These are phyloP conservation scores for Oreotrochilus melanogaster DNA, from an alignment of 2,113 vertebrate genomes.

Conservation along the genomic window DNA sequence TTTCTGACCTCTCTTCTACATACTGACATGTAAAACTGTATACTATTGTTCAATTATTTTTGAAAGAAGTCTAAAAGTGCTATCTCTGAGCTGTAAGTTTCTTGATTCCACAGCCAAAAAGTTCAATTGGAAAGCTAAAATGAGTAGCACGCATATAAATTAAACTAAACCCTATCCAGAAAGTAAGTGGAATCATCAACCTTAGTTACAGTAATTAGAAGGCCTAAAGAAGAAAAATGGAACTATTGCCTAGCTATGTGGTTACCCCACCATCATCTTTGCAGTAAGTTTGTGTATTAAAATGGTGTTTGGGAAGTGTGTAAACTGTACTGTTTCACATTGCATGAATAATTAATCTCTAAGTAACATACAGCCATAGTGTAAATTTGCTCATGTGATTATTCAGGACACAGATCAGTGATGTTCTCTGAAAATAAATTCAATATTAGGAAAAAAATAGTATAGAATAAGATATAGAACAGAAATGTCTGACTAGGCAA, in stretches of 20 bases:
- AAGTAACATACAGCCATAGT: not conserved
- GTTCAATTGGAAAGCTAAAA: conserved; percentile 20
- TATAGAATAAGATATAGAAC: not conserved
- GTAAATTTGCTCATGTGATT: not conserved
- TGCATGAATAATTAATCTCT: not conserved
- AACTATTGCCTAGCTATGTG: not conserved
- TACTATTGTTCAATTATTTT: conserved; percentile 13
- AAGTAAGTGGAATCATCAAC: not conserved
- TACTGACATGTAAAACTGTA: not conserved
- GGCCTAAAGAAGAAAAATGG: not conserved
- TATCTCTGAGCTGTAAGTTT: not conserved
- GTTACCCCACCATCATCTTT: not conserved
- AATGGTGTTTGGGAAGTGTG: not conserved
- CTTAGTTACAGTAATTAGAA: conserved; percentile 19
- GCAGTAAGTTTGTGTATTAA: not conserved
- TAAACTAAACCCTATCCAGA: not conserved
- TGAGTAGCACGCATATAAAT: not conserved
- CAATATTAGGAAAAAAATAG: not conserved
- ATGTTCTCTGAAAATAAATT: not conserved
- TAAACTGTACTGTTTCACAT: not conserved
- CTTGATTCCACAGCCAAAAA: conserved; percentile 6
- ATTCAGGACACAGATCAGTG: not conserved
- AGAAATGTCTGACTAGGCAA: not conserved
- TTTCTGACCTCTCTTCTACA: not conserved
- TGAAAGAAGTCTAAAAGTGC: not conserved